Conservation (phyloP, 1,140 invertebrate genomes). For the Sycophaga agraensis region DNA sequence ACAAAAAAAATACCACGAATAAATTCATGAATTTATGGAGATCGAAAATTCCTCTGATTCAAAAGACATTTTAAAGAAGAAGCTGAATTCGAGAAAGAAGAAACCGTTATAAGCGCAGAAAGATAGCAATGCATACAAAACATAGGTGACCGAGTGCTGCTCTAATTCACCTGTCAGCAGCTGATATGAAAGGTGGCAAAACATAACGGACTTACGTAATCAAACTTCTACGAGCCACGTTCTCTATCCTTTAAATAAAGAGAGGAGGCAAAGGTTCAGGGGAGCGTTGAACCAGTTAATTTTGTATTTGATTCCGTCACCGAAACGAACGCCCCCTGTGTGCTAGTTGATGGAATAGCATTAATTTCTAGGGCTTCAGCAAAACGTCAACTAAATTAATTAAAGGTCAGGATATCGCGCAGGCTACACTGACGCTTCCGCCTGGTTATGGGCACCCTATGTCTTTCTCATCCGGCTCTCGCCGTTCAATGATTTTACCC, state of each 20-base stretch:
- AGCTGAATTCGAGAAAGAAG: too few species aligned
- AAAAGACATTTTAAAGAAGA: too few species aligned
- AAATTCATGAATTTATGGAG: too few species aligned
- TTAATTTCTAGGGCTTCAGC: conserved; percentile 19
- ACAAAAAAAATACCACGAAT: too few species aligned
- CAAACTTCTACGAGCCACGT: not conserved
- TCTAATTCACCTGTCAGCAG: conserved; percentile 19
- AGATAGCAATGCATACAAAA: too few species aligned
- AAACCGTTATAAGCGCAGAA: too few species aligned
- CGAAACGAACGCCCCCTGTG: not conserved
- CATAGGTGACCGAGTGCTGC: too few species aligned
- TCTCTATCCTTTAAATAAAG: not conserved
- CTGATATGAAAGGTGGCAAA: not conserved
- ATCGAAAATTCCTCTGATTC: too few species aligned
- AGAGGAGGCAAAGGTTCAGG: not conserved
- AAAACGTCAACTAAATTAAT: conserved; percentile 24
- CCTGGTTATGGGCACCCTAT: too few species aligned
- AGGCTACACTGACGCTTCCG: not conserved
- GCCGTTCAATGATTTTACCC: too few species aligned
- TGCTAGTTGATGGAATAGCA: conserved; percentile 11
- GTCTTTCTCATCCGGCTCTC: too few species aligned
- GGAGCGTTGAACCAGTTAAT: not conserved
- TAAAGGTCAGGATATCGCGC: conserved; percentile 7
- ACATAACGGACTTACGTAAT: conserved; percentile 22
- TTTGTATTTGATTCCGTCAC: conserved; percentile 12